Evolutionary conservation across 1,140 invertebrate genomes (phyloP).

Genomic region (Gonioctena quinquepunctata): DNA sequence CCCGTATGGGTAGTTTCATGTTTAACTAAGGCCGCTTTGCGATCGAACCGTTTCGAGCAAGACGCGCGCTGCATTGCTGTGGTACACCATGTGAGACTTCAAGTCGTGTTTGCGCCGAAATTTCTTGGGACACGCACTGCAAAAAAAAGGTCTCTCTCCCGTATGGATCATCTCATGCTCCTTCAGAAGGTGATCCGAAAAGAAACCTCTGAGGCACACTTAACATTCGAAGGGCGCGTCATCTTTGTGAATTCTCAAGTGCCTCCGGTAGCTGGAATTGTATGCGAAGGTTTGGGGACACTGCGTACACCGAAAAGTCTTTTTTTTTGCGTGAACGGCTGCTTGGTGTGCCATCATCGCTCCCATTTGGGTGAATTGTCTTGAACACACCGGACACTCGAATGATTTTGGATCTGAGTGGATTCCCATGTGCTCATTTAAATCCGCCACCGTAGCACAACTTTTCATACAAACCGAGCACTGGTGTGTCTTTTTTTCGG

Average conservation of each 20-base stretch:
- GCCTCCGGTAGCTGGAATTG: slow-evolving; percentile 45
- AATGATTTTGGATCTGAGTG: neutral
- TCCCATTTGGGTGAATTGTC: neutral
- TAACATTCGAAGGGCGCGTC: slow-evolving; percentile 44
- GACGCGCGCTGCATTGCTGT: neutral
- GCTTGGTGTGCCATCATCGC: neutral
- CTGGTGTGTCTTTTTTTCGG: slow-evolving; percentile 72
- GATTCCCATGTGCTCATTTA: neutral
- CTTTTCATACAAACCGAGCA: slow-evolving; percentile 67
- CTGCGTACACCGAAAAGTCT: neutral
- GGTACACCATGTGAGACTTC: neutral
- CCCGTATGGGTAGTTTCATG: no score
- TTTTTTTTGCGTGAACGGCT: neutral
- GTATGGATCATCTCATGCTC: slow-evolving; percentile 75
- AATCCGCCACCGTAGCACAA: no score
- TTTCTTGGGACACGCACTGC: slow-evolving; percentile 66
- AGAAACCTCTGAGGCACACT: slow-evolving; percentile 27
- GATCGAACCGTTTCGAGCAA: neutral
- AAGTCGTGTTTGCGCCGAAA: slow-evolving; percentile 48
- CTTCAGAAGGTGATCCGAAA: slow-evolving; percentile 55
- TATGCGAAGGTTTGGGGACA: slow-evolving; percentile 60
- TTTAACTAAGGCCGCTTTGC: no score
- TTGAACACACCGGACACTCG: neutral
- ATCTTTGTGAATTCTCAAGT: slow-evolving; percentile 57
- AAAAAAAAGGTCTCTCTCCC: slow-evolving; percentile 74